phyloP scores from a whole-genome alignment of 1,140 invertebrate species.

The Liolophura sinensis region DNA sequence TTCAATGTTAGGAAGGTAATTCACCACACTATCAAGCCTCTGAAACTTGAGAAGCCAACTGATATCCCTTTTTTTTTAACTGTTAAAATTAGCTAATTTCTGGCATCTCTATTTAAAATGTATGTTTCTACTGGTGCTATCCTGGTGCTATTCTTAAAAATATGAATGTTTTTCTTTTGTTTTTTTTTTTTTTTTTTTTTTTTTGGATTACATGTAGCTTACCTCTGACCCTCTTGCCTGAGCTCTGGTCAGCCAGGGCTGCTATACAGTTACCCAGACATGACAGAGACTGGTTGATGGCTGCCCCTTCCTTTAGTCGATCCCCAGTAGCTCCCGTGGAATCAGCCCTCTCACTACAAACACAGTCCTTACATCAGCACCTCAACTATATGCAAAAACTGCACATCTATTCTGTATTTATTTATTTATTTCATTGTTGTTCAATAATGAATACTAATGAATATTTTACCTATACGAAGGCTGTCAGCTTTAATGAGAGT shows the following conservation, averaged over 20 bases:
- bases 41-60: too few relatives aligned
- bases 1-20: too few relatives aligned
- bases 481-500: not conserved
- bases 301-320: slow-evolving; percentile 68
- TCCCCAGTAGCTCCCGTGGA: slow-evolving; percentile 66
- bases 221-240: slow-evolving; percentile 31
- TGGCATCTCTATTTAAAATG: too few relatives aligned
- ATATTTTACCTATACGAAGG: not conserved
- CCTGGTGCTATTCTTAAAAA: not conserved
- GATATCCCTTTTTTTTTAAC: too few relatives aligned
- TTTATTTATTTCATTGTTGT: slow-evolving; percentile 4
- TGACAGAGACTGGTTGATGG: slow-evolving; percentile 68
- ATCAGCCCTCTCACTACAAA: slow-evolving; percentile 65
- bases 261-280: slow-evolving; percentile 68
- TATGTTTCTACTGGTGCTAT: too few relatives aligned
- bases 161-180: not conserved
- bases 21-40: too few relatives aligned
- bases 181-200: not conserved
- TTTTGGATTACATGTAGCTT: not conserved
- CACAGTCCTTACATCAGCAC: not conserved
- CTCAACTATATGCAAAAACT: not conserved
- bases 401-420: not conserved
- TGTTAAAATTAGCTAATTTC: too few relatives aligned
- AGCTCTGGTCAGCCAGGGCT: slow-evolving; percentile 60
- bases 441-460: not conserved